Percentiles rank a stretch among this genome's conserved stretches.
These are phyloP conservation scores for Lepus timidus DNA, from an alignment of 2,113 vertebrate species.

Conservation along the genomic window DNA sequence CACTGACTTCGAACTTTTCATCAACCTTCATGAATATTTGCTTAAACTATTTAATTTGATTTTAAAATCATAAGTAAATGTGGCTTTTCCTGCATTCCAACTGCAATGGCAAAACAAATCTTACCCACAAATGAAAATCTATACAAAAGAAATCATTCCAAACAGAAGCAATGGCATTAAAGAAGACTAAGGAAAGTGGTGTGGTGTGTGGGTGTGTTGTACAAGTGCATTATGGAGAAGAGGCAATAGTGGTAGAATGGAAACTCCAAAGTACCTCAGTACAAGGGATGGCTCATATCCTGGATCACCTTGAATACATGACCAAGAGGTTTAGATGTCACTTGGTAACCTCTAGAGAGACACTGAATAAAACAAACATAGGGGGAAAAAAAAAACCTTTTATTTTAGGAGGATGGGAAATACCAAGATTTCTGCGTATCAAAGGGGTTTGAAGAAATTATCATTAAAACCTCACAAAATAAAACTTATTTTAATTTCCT, in stretches of 20 bases:
- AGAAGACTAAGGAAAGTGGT: not conserved
- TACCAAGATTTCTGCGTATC: not conserved
- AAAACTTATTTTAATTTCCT: constrained; percentile 8
- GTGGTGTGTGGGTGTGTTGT: not conserved
- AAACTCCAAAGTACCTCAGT: not conserved
- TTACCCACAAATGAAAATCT: not conserved
- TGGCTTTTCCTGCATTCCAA: not conserved
- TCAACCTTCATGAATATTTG: not conserved
- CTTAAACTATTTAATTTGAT: constrained; percentile 56
- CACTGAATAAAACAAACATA: not conserved
- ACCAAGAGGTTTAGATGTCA: not conserved
- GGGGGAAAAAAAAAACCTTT: not conserved
- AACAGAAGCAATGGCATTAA: not conserved
- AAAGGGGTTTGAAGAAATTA: not conserved
- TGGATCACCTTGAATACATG: not conserved
- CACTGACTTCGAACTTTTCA: constrained; percentile 9
- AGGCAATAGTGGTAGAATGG: not conserved
- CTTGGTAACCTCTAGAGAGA: not conserved
- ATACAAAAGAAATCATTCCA: not conserved
- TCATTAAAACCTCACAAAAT: constrained; percentile 33
- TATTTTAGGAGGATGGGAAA: not conserved
- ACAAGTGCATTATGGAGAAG: not conserved
- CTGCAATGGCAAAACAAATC: constrained; percentile 5
- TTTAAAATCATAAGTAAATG: constrained; percentile 44
- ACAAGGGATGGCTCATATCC: not conserved